Percentiles rank a stretch among this genome's conserved stretches.
These are phyloP conservation scores for Atta colombica DNA, from an alignment of 1,140 invertebrate species.

Conservation along the genomic window DNA sequence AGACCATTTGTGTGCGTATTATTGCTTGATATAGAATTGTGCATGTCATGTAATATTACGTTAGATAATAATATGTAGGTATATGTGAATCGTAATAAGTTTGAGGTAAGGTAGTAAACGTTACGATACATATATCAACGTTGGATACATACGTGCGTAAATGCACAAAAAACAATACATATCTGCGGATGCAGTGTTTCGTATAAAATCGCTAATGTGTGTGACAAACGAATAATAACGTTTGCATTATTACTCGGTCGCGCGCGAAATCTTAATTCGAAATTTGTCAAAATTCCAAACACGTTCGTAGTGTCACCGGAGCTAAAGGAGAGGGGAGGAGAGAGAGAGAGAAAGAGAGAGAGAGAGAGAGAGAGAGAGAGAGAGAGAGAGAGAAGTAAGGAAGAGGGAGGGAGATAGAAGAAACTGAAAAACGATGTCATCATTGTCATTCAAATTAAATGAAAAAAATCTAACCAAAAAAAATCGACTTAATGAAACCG, in stretches of 20 bases:
- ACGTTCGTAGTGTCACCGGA: slow-evolving; percentile 28
- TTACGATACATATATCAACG: slow-evolving; percentile 4
- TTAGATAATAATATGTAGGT: neutral
- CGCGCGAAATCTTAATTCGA: slow-evolving; percentile 8
- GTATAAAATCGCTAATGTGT: slow-evolving; percentile 13
- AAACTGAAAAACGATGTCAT: neutral
- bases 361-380: too few relatives aligned
- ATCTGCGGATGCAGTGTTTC: neutral
- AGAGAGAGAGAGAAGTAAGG: too few relatives aligned
- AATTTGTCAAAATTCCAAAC: slow-evolving; percentile 54
- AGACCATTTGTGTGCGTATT: neutral
- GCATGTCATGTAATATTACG: slow-evolving; percentile 26
- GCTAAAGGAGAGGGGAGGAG: neutral
- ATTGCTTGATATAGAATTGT: neutral
- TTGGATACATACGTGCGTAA: neutral
- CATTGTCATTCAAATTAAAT: too few relatives aligned
- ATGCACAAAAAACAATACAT: slow-evolving; percentile 25
- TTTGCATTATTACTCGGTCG: slow-evolving; percentile 45
- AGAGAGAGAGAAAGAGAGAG: too few relatives aligned
- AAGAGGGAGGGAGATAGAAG: too few relatives aligned
- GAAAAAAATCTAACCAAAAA: slow-evolving; percentile 41
- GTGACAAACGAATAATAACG: slow-evolving; percentile 42
- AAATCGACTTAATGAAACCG: slow-evolving; percentile 66
- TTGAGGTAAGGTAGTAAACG: slow-evolving; percentile 11
- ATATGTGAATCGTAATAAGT: slow-evolving; percentile 39